phyloP scores from a whole-genome alignment of 2,888 invertebrate species.

The Amorpha juglandis region DNA sequence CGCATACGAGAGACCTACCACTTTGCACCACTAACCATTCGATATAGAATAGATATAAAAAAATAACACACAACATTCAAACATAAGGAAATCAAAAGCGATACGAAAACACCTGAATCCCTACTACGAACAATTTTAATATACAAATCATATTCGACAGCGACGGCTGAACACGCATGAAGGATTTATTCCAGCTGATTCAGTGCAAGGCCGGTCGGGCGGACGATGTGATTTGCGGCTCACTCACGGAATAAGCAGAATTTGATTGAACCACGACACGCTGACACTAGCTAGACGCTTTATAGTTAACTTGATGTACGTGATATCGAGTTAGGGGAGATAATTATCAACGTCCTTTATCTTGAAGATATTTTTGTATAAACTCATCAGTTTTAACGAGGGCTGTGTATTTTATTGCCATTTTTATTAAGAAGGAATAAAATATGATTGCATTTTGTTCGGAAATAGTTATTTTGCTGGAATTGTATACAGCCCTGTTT shows the following conservation, averaged over 20 bases:
- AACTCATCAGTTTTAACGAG: too few relatives aligned
- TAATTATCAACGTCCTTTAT: not conserved
- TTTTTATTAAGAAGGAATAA: too few relatives aligned
- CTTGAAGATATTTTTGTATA: too few relatives aligned
- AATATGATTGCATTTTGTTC: too few relatives aligned
- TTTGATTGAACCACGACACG: conserved; percentile 57
- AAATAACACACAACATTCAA: too few relatives aligned
- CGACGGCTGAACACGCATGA: conserved; percentile 24
- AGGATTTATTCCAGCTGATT: conserved; percentile 44
- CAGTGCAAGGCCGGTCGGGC: conserved; percentile 41
- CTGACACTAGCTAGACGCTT: conserved; percentile 34
- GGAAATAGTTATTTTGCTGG: too few relatives aligned
- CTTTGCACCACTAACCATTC: too few relatives aligned
- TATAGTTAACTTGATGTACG: conserved; percentile 18
- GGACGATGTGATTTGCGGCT: conserved; percentile 56
- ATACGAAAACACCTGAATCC: not conserved
- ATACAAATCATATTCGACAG: not conserved
- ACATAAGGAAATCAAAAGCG: too few relatives aligned
- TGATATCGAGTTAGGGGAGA: conserved; percentile 1
- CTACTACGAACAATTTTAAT: not conserved
- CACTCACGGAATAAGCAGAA: conserved; percentile 53
- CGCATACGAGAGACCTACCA: too few relatives aligned
- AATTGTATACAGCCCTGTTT: too few relatives aligned
- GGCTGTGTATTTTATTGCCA: too few relatives aligned
- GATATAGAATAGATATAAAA: too few relatives aligned